Evolutionary conservation across 2,797 vertebrate genomes (phyloP).

Genomic region (Petrocephalus schoutedeni): DNA sequence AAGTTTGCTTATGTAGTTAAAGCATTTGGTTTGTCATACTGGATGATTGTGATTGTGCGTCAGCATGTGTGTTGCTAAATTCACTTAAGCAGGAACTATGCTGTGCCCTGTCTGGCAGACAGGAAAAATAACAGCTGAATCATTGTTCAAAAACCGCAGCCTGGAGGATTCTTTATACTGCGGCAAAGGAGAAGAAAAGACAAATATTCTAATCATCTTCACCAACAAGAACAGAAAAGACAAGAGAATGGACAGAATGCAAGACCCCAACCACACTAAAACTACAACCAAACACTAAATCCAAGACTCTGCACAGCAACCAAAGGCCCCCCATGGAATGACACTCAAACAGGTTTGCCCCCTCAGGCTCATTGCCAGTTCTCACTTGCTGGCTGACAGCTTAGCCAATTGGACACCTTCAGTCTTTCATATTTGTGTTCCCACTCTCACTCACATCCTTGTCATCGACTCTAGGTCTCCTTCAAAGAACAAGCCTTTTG

Average conservation of each 20-base stretch:
- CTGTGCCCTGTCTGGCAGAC: neutral
- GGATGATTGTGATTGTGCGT: neutral
- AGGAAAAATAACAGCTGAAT: neutral
- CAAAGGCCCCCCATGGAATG: neutral
- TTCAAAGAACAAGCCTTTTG: neutral
- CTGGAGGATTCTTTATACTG: neutral
- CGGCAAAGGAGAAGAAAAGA: neutral
- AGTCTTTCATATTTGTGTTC: neutral
- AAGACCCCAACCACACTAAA: neutral
- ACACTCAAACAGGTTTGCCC: neutral
- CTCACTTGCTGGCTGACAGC: neutral
- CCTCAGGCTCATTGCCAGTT: neutral
- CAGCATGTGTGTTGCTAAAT: slow-evolving; percentile 9
- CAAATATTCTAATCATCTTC: neutral
- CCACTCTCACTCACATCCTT: neutral
- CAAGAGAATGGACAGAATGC: neutral
- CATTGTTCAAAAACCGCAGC: neutral
- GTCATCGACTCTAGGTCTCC: slow-evolving; percentile 9
- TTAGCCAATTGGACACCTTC: neutral
- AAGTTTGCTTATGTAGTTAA: neutral
- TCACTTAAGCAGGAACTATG: neutral
- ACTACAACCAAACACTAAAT: neutral
- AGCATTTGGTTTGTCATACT: neutral
- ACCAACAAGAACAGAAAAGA: neutral
- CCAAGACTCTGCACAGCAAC: neutral